Percentiles rank a stretch among this genome's conserved stretches.
Evolutionary conservation across 2,888 invertebrate genomes (phyloP).

Genomic region (Fragum whitleyi): DNA sequence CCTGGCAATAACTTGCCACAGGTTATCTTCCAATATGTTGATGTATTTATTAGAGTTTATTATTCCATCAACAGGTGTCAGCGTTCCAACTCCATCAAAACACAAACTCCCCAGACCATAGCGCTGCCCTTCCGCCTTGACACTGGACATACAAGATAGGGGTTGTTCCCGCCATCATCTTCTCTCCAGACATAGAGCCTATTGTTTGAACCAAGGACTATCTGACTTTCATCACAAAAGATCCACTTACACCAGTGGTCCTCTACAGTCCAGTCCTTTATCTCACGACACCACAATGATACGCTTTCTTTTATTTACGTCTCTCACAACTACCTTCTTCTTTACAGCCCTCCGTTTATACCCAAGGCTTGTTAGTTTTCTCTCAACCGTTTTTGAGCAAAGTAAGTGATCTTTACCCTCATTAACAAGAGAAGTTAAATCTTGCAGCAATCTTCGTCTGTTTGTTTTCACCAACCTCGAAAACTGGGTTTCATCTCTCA

Average conservation of each 20-base stretch:
- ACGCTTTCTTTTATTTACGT: too few species aligned
- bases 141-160: slow-evolving; percentile 5
- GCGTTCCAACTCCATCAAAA: slow-evolving; percentile 30
- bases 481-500: slow-evolving; percentile 18
- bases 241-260: too few species aligned
- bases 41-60: slow-evolving; percentile 24
- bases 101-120: slow-evolving; percentile 22
- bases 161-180: slow-evolving; percentile 4
- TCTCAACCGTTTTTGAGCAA: slow-evolving; percentile 9
- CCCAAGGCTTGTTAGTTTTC: not conserved
- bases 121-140: not conserved
- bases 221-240: too few species aligned
- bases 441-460: slow-evolving; percentile 10
- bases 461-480: slow-evolving; percentile 26
- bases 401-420: slow-evolving; percentile 6
- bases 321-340: too few species aligned
- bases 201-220: too few species aligned
- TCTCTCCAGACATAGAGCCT: too few species aligned
- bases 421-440: slow-evolving; percentile 14
- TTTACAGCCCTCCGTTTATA: too few species aligned
- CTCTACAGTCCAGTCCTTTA: too few species aligned
- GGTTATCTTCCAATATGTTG: slow-evolving; percentile 14
- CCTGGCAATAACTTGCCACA: slow-evolving; percentile 28
- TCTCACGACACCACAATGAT: too few species aligned
- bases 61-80: slow-evolving; percentile 32